phyloP scores from a whole-genome alignment of 2,797 vertebrate species.

The Molossus alvarezi region DNA sequence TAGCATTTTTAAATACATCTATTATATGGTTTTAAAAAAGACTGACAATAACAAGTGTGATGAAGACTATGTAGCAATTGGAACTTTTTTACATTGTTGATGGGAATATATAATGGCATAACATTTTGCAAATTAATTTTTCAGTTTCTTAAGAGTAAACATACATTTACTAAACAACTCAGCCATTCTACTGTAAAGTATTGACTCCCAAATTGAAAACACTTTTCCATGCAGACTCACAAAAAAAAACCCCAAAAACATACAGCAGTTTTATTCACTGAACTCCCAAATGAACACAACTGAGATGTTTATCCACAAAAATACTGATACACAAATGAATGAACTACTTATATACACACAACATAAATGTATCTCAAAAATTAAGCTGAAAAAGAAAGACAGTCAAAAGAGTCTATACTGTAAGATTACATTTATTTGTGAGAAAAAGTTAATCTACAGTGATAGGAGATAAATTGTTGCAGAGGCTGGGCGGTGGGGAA shows the following conservation, averaged over 20 bases:
- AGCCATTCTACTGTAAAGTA: not conserved
- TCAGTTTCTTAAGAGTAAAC: not conserved
- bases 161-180: not conserved
- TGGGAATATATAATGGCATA: not conserved
- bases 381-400: not conserved
- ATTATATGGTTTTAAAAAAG: not conserved
- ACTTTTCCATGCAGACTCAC: not conserved
- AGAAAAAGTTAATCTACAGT: slow-evolving; percentile 78
- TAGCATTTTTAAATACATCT: not conserved
- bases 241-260: not conserved
- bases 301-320: not conserved
- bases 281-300: not conserved
- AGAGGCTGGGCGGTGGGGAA: not conserved
- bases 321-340: not conserved
- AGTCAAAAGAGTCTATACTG: not conserved
- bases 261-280: not conserved
- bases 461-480: slow-evolving; percentile 22
- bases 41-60: not conserved
- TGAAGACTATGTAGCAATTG: not conserved
- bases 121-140: not conserved
- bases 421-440: not conserved
- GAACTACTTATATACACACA: not conserved
- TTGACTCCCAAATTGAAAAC: slow-evolving; percentile 31
- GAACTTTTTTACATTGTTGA: not conserved
- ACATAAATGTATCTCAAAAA: not conserved